Percentiles rank a stretch among this genome's conserved stretches.
These are phyloP conservation scores for Neosalanx taihuensis DNA, from an alignment of 2,797 vertebrate genomes.

Conservation along the genomic window DNA sequence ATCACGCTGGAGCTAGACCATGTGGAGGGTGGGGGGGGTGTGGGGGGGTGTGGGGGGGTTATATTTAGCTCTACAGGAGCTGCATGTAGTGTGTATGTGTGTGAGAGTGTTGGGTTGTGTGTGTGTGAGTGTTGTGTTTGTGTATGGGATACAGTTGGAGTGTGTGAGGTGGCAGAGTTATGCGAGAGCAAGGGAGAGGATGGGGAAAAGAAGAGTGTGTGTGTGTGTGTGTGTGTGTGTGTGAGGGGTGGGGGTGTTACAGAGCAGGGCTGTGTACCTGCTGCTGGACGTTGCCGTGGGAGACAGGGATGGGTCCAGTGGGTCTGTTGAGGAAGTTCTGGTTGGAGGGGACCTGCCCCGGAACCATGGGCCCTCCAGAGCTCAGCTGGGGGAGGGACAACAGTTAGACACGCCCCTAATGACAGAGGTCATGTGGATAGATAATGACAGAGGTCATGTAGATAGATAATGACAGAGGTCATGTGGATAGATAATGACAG, in stretches of 20 bases:
- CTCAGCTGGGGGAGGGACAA: constrained; percentile 55
- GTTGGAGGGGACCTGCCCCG: constrained; percentile 69
- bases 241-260: background rate
- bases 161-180: too few relatives aligned
- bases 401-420: background rate
- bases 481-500: too few relatives aligned
- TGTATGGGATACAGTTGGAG: background rate
- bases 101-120: background rate
- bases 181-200: too few relatives aligned
- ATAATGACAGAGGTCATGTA: too few relatives aligned
- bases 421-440: too few relatives aligned
- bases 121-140: background rate
- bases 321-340: constrained; percentile 79
- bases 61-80: constrained; percentile 3
- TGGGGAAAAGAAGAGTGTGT: background rate
- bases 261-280: constrained; percentile 62
- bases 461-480: too few relatives aligned
- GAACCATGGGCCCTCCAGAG: constrained; percentile 65
- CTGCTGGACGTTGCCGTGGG: constrained; percentile 76
- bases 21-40: background rate
- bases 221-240: background rate
- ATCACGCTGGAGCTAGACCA: constrained; percentile 8
- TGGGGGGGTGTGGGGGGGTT: background rate
- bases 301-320: constrained; percentile 73
- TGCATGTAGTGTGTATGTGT: background rate